Conservation (phyloP, 2,888 invertebrate genomes). For the Lepetodrilus schrolli region DNA sequence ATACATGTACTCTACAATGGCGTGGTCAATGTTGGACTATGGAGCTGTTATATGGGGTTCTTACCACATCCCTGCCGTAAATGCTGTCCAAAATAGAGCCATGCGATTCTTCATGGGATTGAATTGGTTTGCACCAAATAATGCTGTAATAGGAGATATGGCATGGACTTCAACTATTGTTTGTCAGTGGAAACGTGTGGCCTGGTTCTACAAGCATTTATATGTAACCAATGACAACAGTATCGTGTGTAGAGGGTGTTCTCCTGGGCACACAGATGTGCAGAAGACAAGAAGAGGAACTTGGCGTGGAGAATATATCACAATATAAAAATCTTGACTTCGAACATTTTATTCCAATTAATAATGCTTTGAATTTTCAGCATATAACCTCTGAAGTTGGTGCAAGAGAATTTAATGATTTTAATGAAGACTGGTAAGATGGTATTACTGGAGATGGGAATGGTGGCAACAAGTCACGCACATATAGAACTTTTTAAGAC, state of each 20-base stretch:
- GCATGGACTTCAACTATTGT: background rate
- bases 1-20: background rate
- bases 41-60: background rate
- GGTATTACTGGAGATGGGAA: too few species aligned
- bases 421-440: too few species aligned
- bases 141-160: background rate
- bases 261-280: background rate
- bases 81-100: background rate
- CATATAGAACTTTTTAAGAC: background rate
- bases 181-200: background rate
- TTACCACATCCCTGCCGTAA: background rate
- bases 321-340: background rate
- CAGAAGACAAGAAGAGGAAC: background rate
- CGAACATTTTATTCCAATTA: background rate
- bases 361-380: too few species aligned
- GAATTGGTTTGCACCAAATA: background rate
- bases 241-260: background rate
- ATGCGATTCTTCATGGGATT: background rate
- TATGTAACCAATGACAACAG: background rate
- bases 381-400: too few species aligned
- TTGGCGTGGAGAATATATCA: background rate
- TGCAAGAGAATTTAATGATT: too few species aligned
- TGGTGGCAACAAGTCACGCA: background rate
- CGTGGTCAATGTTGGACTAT: background rate
- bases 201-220: background rate